Evolutionary conservation across 1,140 invertebrate genomes (phyloP).

Genomic region (Sminthurides bifidus): DNA sequence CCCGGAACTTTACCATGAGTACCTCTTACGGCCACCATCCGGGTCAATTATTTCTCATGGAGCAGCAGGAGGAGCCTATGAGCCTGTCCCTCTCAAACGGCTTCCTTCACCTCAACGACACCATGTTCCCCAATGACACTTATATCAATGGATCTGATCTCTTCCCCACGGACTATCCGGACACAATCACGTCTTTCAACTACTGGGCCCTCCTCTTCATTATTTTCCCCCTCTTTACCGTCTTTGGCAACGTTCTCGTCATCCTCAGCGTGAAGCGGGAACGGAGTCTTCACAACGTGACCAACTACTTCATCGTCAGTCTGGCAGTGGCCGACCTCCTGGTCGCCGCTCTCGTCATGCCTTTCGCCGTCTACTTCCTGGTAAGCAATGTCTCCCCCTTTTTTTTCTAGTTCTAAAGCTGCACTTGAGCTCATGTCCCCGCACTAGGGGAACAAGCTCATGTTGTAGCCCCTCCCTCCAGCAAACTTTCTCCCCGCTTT

Average conservation of each 20-base stretch:
- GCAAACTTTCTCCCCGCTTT: no score
- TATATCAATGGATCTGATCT: neutral
- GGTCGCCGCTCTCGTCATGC: slow-evolving; percentile 94
- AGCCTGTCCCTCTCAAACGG: neutral
- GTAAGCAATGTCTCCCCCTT: slow-evolving; percentile 47
- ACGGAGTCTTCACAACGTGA: slow-evolving; percentile 79
- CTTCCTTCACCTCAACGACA: neutral
- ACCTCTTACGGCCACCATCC: no score
- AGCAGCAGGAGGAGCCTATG: neutral
- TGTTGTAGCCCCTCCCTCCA: no score
- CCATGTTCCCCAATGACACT: neutral
- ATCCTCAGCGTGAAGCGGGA: slow-evolving; percentile 86
- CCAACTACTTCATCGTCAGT: slow-evolving; percentile 97
- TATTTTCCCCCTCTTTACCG: slow-evolving; percentile 80
- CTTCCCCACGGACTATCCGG: neutral
- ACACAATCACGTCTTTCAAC: slow-evolving; percentile 36
- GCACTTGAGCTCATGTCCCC: neutral
- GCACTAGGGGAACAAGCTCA: no score
- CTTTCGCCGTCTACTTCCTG: slow-evolving; percentile 92
- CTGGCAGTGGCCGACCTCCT: slow-evolving; percentile 93
- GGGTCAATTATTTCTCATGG: no score
- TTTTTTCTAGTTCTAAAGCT: neutral
- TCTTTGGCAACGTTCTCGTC: slow-evolving; percentile 93
- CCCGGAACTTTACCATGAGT: no score
- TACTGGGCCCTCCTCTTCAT: slow-evolving; percentile 77